A percentile compares a stretch with the other conserved stretches of the same genome.
Evolutionary conservation across 2,113 vertebrate species (phyloP).

Genomic region (Brevimyrus niger): DNA sequence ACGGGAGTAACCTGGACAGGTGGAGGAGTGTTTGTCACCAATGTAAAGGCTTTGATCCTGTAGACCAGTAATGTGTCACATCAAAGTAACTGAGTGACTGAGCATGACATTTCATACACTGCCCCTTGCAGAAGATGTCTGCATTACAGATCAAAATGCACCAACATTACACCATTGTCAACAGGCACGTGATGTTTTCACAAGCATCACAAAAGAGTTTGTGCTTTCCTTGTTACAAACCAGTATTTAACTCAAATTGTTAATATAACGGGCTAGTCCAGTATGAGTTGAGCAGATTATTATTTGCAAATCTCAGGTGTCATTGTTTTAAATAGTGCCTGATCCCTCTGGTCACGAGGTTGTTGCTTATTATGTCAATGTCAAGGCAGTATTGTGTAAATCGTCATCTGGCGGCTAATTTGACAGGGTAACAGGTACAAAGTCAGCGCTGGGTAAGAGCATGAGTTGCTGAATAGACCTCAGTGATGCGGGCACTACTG

Average conservation of each 20-base stretch:
- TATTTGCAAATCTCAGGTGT: background rate
- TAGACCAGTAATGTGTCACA: background rate
- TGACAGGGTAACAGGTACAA: background rate
- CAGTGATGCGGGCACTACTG: background rate
- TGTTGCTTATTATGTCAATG: background rate
- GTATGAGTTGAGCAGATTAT: background rate
- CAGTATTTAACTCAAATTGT: background rate
- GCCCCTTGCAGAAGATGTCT: background rate
- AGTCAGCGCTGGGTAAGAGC: background rate
- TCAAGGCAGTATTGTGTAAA: background rate
- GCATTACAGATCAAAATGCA: background rate
- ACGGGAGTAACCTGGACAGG: constrained; percentile 72
- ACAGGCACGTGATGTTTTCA: background rate
- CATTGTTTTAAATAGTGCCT: background rate
- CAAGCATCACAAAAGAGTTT: background rate
- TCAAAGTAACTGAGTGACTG: background rate
- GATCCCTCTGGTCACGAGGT: background rate
- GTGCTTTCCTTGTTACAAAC: background rate
- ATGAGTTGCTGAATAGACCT: background rate
- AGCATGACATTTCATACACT: background rate
- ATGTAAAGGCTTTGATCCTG: background rate
- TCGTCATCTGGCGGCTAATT: background rate
- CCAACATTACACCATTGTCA: background rate
- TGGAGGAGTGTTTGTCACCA: background rate
- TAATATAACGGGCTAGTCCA: background rate